Base-by-base conservation (phyloP, 2,797 vertebrate species). In the Typhlichthys subterraneus region DNA sequence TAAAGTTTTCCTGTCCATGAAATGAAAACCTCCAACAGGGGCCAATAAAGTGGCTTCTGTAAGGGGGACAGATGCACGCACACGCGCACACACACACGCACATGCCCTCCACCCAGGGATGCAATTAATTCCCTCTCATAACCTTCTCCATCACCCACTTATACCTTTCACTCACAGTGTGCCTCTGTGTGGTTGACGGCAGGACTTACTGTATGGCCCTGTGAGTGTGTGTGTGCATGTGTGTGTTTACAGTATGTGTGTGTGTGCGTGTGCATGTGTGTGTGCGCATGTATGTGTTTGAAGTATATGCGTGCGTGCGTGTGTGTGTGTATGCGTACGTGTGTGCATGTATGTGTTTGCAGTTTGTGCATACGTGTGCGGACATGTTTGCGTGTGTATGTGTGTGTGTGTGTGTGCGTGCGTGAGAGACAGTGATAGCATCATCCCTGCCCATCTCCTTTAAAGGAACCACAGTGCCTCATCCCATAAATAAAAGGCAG, bases 1-100 rank as follows among this genome's bases (percentile, higher is more conserved):
- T 65, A 89, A 88, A 89, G 83, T 88, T 85, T 89, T 89, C 71
- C 81, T 61, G 69, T 88, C 84, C 75, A 80, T 81, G 83, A 86
- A 91, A 87, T 89, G 83, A 87, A 89, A 83, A 87, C 73, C 73
- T 68, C 80, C 70, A 76, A 72, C 69, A 65, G 73, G 1, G 70
- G 65, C 78, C 71, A 82, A 83, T 80, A 79, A 84, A 78, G 70
- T 73, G 61, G 50, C 69, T 78, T 70, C 61, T 56, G 77, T 63
- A 75, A 71, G 80, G 77, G 53, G 69, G 59, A 63, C 46, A 4
- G 53, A 42, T 4, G 33, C 58, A 59, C 47, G 33, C 13, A 13
- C 61, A 13, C 53, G 15, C 53, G 48, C 23, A 23, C 23, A 47
- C 52, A 5, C 23, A 42, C 54, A n/a, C 67, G 57, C 53, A 51